phyloP scores from a whole-genome alignment of 2,113 vertebrate genomes.

The Gadus macrocephalus region DNA sequence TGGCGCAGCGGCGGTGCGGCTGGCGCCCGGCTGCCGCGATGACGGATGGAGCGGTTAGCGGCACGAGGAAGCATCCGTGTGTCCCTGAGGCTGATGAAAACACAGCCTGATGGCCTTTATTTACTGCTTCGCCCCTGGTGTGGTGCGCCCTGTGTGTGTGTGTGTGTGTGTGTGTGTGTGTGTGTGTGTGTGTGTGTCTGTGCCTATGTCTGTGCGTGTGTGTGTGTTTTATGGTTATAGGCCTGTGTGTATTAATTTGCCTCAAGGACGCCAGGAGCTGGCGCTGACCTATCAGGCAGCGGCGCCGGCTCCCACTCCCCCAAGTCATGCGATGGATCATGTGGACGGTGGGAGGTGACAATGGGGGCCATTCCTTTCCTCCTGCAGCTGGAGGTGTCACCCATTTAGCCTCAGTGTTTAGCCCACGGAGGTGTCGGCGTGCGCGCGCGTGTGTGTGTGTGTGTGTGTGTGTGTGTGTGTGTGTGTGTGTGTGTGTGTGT shows the following conservation, averaged over 20 bases:
- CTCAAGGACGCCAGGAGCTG: slow-evolving; percentile 53
- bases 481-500: neutral
- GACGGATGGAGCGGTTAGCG: slow-evolving; percentile 51
- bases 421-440: slow-evolving; percentile 49
- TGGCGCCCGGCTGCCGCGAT: slow-evolving; percentile 19
- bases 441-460: slow-evolving; percentile 7
- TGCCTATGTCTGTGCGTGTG: slow-evolving; percentile 22
- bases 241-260: neutral
- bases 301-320: slow-evolving; percentile 11
- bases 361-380: slow-evolving; percentile 44
- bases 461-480: neutral
- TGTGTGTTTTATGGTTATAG: slow-evolving; percentile 13
- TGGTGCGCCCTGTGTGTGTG: neutral
- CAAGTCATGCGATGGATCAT: slow-evolving; percentile 34
- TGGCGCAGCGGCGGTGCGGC: slow-evolving; percentile 12
- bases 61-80: slow-evolving; percentile 50
- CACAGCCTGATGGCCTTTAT: slow-evolving; percentile 51
- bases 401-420: slow-evolving; percentile 57
- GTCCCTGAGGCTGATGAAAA: slow-evolving; percentile 69
- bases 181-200: slow-evolving; percentile 14
- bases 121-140: slow-evolving; percentile 45
- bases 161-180: neutral
- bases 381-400: slow-evolving; percentile 38
- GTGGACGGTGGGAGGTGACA: slow-evolving; percentile 32
- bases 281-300: slow-evolving; percentile 16